These are phyloP conservation scores for Thoracochromis brauschi DNA, from an alignment of 2,113 vertebrate genomes.

Conservation along the genomic window DNA sequence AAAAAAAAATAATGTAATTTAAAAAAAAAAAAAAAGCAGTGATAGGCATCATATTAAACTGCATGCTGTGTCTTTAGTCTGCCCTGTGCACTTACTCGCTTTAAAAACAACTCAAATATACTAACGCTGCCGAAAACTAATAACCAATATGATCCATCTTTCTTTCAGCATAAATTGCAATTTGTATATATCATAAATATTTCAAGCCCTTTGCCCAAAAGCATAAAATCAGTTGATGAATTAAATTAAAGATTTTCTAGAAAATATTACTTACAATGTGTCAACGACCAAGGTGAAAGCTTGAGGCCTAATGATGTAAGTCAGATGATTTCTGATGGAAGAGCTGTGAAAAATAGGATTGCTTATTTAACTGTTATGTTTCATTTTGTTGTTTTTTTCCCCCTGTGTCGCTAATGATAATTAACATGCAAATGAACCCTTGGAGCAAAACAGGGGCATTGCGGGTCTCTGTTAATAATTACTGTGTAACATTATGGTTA, in stretches of 20 bases:
- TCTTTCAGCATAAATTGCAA: background rate
- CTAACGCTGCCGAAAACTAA: background rate
- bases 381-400: conserved; percentile 3
- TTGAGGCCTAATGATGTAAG: background rate
- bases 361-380: conserved; percentile 84
- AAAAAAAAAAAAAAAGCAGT: background rate
- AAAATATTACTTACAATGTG: background rate
- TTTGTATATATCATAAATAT: background rate
- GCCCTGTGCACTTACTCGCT: background rate
- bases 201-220: background rate
- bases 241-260: background rate
- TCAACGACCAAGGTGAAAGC: background rate
- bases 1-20: background rate
- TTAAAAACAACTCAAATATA: background rate
- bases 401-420: conserved; percentile 79
- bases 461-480: conserved; percentile 85
- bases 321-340: conserved; percentile 27
- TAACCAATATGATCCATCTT: background rate
- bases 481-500: conserved; percentile 83
- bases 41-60: background rate
- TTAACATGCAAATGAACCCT: conserved; percentile 96
- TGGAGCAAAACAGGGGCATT: conserved; percentile 68
- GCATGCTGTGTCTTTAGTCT: background rate
- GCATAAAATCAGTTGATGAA: background rate
- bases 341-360: conserved; percentile 79